phyloP scores from a whole-genome alignment of 1,140 invertebrate species.

The Dufourea novaeangliae region DNA sequence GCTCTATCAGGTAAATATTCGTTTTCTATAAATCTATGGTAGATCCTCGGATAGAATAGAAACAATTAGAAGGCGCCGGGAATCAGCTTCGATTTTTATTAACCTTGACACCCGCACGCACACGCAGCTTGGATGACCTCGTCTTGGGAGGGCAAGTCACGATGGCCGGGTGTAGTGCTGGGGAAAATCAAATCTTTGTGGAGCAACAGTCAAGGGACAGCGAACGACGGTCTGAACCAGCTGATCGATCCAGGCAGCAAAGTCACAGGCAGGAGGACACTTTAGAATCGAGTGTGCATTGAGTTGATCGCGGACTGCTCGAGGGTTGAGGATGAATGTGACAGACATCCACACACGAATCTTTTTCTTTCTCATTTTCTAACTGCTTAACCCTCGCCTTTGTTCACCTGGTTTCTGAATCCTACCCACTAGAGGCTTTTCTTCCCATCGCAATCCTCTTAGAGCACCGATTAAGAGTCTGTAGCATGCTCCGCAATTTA shows the following conservation, averaged over 20 bases:
- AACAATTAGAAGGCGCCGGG: not conserved
- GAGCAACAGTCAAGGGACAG: slow-evolving; percentile 87
- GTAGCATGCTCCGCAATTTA: not conserved
- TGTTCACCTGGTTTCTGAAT: not conserved
- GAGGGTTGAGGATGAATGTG: slow-evolving; percentile 28
- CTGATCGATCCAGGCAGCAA: slow-evolving; percentile 81
- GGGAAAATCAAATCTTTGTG: slow-evolving; percentile 93
- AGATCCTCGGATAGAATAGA: too few species aligned
- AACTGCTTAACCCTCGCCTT: not conserved
- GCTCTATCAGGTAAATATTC: slow-evolving; percentile 86
- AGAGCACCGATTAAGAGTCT: not conserved
- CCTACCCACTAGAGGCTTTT: not conserved
- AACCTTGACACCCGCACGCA: slow-evolving; percentile 38
- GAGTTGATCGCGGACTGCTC: slow-evolving; percentile 27
- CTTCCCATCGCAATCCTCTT: not conserved
- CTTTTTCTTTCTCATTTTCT: not conserved
- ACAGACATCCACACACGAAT: too few species aligned
- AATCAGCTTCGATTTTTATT: slow-evolving; percentile 32
- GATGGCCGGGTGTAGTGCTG: slow-evolving; percentile 89
- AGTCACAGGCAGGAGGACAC: slow-evolving; percentile 72
- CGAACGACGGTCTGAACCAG: slow-evolving; percentile 89
- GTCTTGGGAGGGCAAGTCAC: slow-evolving; percentile 82
- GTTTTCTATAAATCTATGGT: too few species aligned
- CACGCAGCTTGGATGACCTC: slow-evolving; percentile 81
- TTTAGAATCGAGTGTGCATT: slow-evolving; percentile 52